Evolutionary conservation across 1,140 invertebrate species (phyloP), one percentile per base, ranked within the genome.

Genomic region (Heliothis subflexa): DNA sequence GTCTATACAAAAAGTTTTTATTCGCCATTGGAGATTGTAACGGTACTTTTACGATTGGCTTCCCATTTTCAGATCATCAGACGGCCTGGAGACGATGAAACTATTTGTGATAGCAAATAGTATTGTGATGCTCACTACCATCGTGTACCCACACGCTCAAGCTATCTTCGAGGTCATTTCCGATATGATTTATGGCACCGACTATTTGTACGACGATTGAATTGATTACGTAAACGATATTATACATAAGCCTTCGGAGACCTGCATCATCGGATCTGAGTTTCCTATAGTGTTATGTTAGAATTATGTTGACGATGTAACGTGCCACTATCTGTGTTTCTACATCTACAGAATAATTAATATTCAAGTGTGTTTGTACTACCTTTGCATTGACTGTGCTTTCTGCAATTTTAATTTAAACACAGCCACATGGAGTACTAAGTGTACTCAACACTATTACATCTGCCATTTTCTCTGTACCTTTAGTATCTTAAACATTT

Each of bases 21-120:
- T 54, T 66, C 16, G 62, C 62, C n/a, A 47, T 47, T 66, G 62
- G 16, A 66, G 16, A 47, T 66, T 66, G n/a, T 66, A 66, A 66
- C 40, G 62, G 25, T 70, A 52, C 25, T 50, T 52, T 70, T 70
- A 70, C 66, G 47, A 54, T 70, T 70, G 47, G 54, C 50, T 70
- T 70, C 28, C 55, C 49, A 78, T 54, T 94, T 92, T 79, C 91
- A 94, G 93, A 81, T 94, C 93, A 14, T 18, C 87, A 52, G 89
- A 94, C 72, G 93, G 93, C 21, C 61, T 91, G 74, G 91, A 94
- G 59, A 94, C 91, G 72, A 94, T 94, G 89, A 94, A 91, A 85
- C 84, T 94, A 12, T 94, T 94, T 71, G 91, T 94, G 16, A 89
- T 94, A 64, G 93, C 93, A 7, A 94, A 94, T 78, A 93, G 86